These are phyloP conservation scores for Equus quagga DNA, from an alignment of 2,113 vertebrate species.

Conservation along the genomic window DNA sequence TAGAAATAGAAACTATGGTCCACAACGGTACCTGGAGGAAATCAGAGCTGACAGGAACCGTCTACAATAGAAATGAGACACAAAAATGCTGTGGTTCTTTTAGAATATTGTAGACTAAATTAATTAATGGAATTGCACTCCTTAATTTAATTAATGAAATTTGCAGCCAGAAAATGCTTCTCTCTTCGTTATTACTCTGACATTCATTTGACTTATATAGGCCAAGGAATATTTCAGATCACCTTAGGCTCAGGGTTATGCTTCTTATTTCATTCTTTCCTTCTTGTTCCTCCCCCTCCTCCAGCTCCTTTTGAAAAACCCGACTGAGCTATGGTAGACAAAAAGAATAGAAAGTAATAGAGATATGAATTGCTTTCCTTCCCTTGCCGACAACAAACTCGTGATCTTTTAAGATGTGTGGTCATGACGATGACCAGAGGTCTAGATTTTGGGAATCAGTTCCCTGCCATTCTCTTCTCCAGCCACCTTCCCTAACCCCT, in stretches of 20 bases:
- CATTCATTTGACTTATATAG: neutral
- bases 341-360: neutral
- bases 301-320: neutral
- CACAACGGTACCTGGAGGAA: neutral
- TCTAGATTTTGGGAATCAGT: neutral
- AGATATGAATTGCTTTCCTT: neutral
- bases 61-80: neutral
- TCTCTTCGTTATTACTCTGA: constrained; percentile 13
- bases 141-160: constrained; percentile 55
- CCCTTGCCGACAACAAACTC: neutral
- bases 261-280: neutral
- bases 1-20: neutral
- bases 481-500: neutral
- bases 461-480: neutral
- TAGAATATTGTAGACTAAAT: constrained; percentile 43
- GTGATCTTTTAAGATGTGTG: neutral
- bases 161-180: neutral
- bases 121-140: constrained; percentile 52
- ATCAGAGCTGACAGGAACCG: neutral
- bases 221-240: neutral
- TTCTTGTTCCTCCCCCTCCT: neutral
- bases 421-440: neutral
- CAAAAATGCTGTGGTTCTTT: neutral
- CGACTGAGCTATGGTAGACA: neutral
- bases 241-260: neutral